Evolutionary conservation across 2,797 vertebrate species (phyloP).

Genomic region (Anisognathus igniventris): DNA sequence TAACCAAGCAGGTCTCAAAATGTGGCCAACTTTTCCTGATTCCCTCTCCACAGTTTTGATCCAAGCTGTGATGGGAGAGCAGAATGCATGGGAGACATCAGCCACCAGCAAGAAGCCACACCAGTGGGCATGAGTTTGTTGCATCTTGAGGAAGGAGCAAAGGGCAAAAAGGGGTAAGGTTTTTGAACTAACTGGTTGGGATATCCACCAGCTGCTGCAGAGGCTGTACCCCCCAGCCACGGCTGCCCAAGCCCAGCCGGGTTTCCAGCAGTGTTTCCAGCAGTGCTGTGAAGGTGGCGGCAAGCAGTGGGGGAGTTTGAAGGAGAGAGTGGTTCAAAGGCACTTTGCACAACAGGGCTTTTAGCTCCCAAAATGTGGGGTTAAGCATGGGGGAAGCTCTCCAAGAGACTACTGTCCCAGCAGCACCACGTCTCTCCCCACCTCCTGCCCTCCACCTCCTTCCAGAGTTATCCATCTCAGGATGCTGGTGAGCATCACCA

Average conservation of each 20-base stretch:
- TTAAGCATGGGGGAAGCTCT: neutral
- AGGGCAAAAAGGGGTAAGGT: neutral
- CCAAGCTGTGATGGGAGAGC: neutral
- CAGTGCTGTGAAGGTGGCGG: neutral
- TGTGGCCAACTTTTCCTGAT: neutral
- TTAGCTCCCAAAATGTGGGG: neutral
- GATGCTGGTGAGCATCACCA: neutral
- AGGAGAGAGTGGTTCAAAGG: neutral
- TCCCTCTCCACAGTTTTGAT: neutral
- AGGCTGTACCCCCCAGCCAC: neutral
- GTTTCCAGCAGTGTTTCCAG: neutral
- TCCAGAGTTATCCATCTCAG: neutral
- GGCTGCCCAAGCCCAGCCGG: neutral
- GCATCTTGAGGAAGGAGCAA: neutral
- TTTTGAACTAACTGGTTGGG: neutral
- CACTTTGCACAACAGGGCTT: neutral
- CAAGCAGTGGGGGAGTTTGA: neutral
- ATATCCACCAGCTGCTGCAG: neutral
- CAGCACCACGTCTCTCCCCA: neutral
- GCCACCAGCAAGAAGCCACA: neutral
- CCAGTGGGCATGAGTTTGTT: neutral
- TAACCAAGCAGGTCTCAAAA: neutral
- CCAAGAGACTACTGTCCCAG: neutral
- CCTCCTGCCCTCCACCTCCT: neutral
- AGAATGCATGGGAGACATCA: neutral